Evolutionary conservation across 92 coral and sea anemone species (phyloP).

Genomic region (Epizoanthus illoricatus): DNA sequence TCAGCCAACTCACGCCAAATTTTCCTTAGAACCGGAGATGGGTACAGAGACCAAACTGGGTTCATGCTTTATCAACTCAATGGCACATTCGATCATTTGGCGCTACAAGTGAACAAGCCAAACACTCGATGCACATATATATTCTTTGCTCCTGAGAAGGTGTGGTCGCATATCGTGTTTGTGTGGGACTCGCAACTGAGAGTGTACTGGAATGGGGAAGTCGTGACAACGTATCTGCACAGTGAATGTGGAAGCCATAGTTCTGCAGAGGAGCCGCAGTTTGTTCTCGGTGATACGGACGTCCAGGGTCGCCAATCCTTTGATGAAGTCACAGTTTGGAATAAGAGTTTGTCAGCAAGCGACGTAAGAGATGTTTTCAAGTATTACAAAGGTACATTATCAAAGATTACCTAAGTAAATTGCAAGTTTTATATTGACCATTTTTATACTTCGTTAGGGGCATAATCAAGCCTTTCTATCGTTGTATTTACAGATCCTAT

Average conservation of each 20-base stretch:
- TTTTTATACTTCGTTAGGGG: background rate
- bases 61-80: conserved; percentile 17
- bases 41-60: background rate
- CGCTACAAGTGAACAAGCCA: conserved; percentile 2
- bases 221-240: background rate
- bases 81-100: conserved; percentile 15
- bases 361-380: background rate
- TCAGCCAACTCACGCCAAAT: background rate
- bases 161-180: conserved; percentile 5
- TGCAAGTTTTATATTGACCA: background rate
- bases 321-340: conserved; percentile 13
- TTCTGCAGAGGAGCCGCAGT: background rate
- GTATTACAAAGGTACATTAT: conserved; percentile 11
- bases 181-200: background rate
- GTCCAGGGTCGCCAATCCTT: background rate
- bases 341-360: conserved; percentile 3
- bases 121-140: background rate
- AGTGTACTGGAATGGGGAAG: conserved; percentile 5
- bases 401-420: background rate
- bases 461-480: too few relatives aligned
- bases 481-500: too few relatives aligned
- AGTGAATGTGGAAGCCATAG: background rate
- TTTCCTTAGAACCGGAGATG: conserved; percentile 2
- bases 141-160: conserved; percentile 20
- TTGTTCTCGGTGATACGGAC: background rate